A percentile compares a stretch with the other conserved stretches of the same genome.
These are phyloP conservation scores for Paragorgia papillata DNA, from an alignment of 92 coral and sea anemone genomes.

Conservation along the genomic window DNA sequence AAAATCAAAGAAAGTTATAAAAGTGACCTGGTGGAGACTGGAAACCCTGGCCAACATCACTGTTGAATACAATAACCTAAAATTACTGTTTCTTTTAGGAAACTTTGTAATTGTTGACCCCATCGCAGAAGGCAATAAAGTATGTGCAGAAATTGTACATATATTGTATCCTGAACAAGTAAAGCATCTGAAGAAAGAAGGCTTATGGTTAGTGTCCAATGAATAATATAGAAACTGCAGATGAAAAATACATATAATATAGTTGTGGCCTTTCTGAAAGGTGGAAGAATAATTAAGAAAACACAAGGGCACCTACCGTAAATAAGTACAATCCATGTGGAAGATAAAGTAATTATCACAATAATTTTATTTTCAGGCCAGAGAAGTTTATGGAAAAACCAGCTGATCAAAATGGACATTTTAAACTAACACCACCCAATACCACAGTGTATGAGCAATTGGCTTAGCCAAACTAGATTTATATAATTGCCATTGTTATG, in stretches of 20 bases:
- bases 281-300: no score
- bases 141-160: slow-evolving; percentile 89
- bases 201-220: slow-evolving; percentile 68
- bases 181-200: slow-evolving; percentile 85
- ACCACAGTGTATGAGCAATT: neutral
- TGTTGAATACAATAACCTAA: no score
- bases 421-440: neutral
- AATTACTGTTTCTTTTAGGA: slow-evolving; percentile 56
- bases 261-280: no score
- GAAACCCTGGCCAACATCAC: no score
- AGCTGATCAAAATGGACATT: slow-evolving; percentile 6
- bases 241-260: no score
- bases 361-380: slow-evolving; percentile 27
- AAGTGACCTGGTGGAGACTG: no score
- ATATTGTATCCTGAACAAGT: slow-evolving; percentile 88
- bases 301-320: no score
- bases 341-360: neutral
- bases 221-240: no score
- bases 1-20: neutral
- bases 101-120: slow-evolving; percentile 97
- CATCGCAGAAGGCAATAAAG: slow-evolving; percentile 98
- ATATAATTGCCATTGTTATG: no score
- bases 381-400: slow-evolving; percentile 30
- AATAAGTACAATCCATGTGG: no score
- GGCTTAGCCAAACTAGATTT: neutral